Percentiles rank a stretch among this genome's conserved stretches.
Conservation (phyloP, 2,888 invertebrate genomes). For the Lycaena phlaeas region DNA sequence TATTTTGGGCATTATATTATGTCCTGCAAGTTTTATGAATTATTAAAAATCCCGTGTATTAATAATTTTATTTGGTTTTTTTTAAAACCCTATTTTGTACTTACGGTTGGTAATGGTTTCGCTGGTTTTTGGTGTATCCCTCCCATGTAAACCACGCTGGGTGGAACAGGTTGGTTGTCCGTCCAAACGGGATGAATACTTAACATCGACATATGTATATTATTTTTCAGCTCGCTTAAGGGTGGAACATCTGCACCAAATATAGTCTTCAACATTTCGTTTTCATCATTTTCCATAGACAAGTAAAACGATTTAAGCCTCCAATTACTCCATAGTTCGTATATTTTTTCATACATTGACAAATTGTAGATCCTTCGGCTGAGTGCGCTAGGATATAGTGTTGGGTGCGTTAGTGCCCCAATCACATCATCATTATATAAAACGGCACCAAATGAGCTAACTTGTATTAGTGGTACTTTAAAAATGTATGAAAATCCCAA, state of each 20-base stretch:
- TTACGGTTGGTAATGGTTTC: conserved; percentile 38
- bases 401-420: conserved; percentile 18
- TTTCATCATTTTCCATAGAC: conserved; percentile 10
- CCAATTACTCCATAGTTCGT: conserved; percentile 11
- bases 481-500: conserved; percentile 17
- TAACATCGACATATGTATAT: conserved; percentile 37
- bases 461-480: conserved; percentile 19
- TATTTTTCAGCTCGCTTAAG: conserved; percentile 25
- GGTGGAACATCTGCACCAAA: conserved; percentile 16
- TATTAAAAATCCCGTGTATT: too few relatives aligned
- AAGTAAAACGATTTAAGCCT: conserved; percentile 3
- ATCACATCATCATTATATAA: conserved; percentile 13
- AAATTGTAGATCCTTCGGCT: conserved; percentile 19
- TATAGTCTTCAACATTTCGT: conserved; percentile 13
- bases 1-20: too few relatives aligned
- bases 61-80: conserved; percentile 11
- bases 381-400: conserved; percentile 16
- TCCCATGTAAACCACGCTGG: conserved; percentile 44
- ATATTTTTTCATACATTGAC: conserved; percentile 21
- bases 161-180: conserved; percentile 39
- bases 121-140: conserved; percentile 40
- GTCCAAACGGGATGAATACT: conserved; percentile 44
- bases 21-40: too few relatives aligned
- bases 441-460: conserved; percentile 19
- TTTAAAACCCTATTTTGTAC: too few relatives aligned